Evolutionary conservation across 1,140 invertebrate genomes (phyloP).

Genomic region (Delia radicum): DNA sequence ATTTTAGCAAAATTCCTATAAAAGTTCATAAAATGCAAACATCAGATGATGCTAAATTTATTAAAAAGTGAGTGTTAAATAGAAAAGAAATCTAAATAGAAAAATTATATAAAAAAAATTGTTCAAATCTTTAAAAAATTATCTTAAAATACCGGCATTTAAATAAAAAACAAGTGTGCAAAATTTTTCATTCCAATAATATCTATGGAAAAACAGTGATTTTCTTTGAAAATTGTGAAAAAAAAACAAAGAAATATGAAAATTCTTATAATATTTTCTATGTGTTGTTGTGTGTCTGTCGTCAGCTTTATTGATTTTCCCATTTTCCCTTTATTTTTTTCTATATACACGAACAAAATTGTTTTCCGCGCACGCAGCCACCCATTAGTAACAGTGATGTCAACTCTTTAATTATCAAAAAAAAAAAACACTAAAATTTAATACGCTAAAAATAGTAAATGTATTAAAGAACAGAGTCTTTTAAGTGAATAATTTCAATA

Average conservation of each 20-base stretch:
- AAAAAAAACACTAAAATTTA: too few relatives aligned
- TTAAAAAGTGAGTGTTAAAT: constrained; percentile 60
- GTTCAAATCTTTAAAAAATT: too few relatives aligned
- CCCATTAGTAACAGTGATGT: background rate
- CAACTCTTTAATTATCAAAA: too few relatives aligned
- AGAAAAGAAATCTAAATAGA: constrained; percentile 17
- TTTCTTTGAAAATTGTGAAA: background rate
- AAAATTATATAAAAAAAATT: too few relatives aligned
- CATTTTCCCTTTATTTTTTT: constrained; percentile 4
- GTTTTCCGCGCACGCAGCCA: constrained; percentile 20
- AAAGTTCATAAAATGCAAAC: constrained; percentile 56
- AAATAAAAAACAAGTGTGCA: constrained; percentile 6
- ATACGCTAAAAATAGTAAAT: too few relatives aligned
- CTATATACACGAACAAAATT: background rate
- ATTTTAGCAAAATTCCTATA: constrained; percentile 25
- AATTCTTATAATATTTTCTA: background rate
- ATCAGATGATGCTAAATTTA: constrained; percentile 63
- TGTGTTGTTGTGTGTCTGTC: constrained; percentile 1
- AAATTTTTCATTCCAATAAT: background rate
- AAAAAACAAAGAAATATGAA: background rate
- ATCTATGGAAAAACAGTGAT: background rate
- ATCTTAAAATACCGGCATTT: constrained; percentile 9
- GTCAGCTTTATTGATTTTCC: constrained; percentile 19
- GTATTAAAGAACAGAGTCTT: too few relatives aligned
- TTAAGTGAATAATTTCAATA: too few relatives aligned